Conservation (phyloP, 2,888 invertebrate genomes). For the Synergus laeviventris region DNA sequence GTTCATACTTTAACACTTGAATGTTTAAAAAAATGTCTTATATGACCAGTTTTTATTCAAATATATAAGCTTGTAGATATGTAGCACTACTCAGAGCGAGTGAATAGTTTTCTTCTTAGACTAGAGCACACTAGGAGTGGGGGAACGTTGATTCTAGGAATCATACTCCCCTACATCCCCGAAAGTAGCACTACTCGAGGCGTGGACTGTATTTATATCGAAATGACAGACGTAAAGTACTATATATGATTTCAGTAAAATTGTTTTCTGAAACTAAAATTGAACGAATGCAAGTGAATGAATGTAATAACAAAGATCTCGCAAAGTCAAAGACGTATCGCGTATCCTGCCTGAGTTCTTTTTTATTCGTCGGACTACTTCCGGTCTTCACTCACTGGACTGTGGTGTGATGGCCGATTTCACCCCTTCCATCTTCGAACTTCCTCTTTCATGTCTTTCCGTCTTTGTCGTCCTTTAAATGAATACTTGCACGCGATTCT, state of each 20-base stretch:
- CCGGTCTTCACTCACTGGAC: not conserved
- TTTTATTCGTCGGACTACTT: not conserved
- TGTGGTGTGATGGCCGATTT: slow-evolving; percentile 7
- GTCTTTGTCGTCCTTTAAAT: not conserved
- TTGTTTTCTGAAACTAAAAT: not conserved
- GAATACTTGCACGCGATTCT: slow-evolving; percentile 2
- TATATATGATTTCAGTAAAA: not conserved
- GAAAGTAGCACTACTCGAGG: no score
- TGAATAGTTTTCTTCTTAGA: no score
- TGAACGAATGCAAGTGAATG: not conserved
- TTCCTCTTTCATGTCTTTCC: slow-evolving; percentile 12
- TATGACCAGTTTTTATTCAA: no score
- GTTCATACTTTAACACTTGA: no score
- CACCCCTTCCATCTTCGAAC: not conserved
- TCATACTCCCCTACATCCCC: no score
- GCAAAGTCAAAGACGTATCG: not conserved
- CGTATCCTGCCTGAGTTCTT: not conserved
- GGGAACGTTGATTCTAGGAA: no score
- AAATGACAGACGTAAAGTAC: not conserved
- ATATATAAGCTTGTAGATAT: no score
- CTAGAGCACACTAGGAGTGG: no score
- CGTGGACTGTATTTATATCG: not conserved
- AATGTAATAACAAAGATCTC: slow-evolving; percentile 2
- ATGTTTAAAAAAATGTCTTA: no score
- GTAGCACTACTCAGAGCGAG: no score